Evolutionary conservation across 2,888 invertebrate species (phyloP).

Genomic region (Melikaiella ostensackeni): DNA sequence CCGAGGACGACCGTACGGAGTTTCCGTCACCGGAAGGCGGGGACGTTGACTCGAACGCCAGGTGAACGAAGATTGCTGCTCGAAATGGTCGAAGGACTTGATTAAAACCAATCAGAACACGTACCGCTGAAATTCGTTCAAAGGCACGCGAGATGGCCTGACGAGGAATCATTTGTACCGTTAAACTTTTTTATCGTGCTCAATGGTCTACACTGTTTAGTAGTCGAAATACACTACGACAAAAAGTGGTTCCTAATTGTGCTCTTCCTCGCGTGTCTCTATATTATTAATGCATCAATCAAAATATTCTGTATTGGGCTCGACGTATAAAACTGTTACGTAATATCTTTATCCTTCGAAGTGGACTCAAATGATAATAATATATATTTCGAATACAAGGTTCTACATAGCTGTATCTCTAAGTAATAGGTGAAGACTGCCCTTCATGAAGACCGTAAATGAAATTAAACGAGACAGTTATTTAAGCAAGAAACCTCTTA

Average conservation of each 20-base stretch:
- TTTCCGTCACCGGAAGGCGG: conserved; percentile 38
- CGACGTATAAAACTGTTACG: neutral
- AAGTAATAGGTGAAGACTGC: no score
- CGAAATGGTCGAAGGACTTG: conserved; percentile 30
- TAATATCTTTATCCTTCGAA: neutral
- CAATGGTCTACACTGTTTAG: neutral
- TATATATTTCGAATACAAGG: neutral
- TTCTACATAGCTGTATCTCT: neutral
- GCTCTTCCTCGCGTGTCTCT: conserved; percentile 16
- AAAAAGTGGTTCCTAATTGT: conserved; percentile 15
- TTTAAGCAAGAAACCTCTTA: neutral
- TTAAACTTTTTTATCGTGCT: conserved; percentile 6
- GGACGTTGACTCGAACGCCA: conserved; percentile 37
- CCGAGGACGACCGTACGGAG: conserved; percentile 35
- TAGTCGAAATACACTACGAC: conserved; percentile 15
- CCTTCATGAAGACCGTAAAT: no score
- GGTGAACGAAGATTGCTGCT: conserved; percentile 32
- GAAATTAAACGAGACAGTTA: no score
- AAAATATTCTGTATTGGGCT: neutral
- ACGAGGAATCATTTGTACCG: conserved; percentile 29
- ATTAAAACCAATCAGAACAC: conserved; percentile 35
- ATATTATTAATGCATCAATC: neutral
- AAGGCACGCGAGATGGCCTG: conserved; percentile 36
- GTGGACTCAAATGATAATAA: neutral
- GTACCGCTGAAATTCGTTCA: conserved; percentile 30